Evolutionary conservation across 1,140 invertebrate species (phyloP), one percentile per base, ranked within the genome.

Genomic region (Brachionus koreanus): DNA sequence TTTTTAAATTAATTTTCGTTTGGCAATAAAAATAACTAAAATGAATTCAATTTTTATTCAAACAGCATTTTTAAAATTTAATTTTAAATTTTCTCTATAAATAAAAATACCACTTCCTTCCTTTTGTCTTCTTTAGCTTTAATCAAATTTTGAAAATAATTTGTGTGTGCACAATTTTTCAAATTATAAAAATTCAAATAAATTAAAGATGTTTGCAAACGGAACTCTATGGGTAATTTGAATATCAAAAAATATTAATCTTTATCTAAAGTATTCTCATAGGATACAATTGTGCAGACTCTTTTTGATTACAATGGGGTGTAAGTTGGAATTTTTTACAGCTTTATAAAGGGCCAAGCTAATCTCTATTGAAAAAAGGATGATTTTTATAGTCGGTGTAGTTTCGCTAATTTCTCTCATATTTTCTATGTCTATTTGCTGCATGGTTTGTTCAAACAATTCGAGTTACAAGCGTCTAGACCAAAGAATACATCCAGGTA

Each of bases 401-500:
- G 35, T 69, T 19, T 69, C 65, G 6, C 6, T 69, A 6, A 12
- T 69, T n/a, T 69, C 65, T 37, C 35, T 69, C 33, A 39, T 69
- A 37, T 19, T 39, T 16, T 69, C 65, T 10, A 12, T 69, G 3
- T 39, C 37, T 39, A 69, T 39, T 16, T 69, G 65, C 16, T 69
- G 65, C 16, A 23, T 69, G 4, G 16, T 19, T 19, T 69, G 65
- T 19, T 37, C 16, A 1, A 69, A 9, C 9, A 37, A 69, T 5
- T 69, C 65, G 16, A 69, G 19, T 2, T 65, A 65, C 33, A 65
- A 12, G 23, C 33, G 65, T 39, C 35, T 37, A 10, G 65, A 69
- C 16, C 65, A 69, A 69, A 69, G n/a, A 69, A 69, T 69, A 37
- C 65, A 69, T 39, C 65, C 65, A 65, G 33, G 63, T 65, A 65